Evolutionary conservation across 2,113 vertebrate genomes (phyloP), one percentile per base, ranked within the genome.

Genomic region (Zonotrichia leucophrys): DNA sequence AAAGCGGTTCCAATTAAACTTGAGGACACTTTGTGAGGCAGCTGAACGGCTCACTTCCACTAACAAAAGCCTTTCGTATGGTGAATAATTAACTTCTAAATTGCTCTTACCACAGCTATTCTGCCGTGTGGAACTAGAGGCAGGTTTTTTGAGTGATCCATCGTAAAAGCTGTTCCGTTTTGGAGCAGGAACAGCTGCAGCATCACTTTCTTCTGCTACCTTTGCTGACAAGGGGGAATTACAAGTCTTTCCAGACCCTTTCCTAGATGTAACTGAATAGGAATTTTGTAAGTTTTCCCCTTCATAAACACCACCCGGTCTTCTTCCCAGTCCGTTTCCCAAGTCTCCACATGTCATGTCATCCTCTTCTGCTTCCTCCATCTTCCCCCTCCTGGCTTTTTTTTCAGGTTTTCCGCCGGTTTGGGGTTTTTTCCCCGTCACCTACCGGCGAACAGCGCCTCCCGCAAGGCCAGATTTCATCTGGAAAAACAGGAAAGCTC

Each of bases 261-360:
- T 97, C 91, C 96, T 96, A 44, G 81, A 72, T 35, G 81, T 92
- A 22, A 81, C 4, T 0, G 69, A 66, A 41, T 3, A 58, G 24
- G 18, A 12, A n/a, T 44, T 80, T 4, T 39, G 12, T 20, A 88
- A 47, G 39, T 56, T 41, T 46, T 83, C 96, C 11, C 18, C 72
- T 72, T 96, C 93, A 44, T 95, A 97, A 73, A 97, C 74, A 49
- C 89, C 83, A 13, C 97, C 96, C 2, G 97, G 96, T 92, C 97
- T 97, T 91, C 96, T 97, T 33, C 95, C 93, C 5, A 98, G 97
- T 24, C 99, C 99, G 1, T 99, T 98, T 7, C 99, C 99, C 66
- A 99, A 94, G 75, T 99, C 99, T 33, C 99, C 99, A 6, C 98
- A 96, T 1, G 93, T 82, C 99, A 99, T 98, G 89, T 99, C 99